A percentile compares a stretch with the other conserved stretches of the same genome.
These are phyloP conservation scores for Megalops cyprinoides DNA, from an alignment of 2,797 vertebrate genomes.

Conservation along the genomic window DNA sequence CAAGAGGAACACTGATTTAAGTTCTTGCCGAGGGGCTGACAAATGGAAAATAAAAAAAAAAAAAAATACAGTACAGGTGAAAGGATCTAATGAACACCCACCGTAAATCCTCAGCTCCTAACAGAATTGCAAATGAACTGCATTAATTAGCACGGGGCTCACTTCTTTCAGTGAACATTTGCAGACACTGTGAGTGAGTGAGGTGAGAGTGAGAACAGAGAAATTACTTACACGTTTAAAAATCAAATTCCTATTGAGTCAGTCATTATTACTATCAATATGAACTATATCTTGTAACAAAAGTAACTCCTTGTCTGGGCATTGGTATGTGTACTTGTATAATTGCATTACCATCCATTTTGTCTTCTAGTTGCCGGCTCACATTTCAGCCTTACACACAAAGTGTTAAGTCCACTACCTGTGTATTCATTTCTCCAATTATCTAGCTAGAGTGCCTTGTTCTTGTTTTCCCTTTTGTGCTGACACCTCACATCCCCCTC, in stretches of 20 bases:
- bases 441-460: too few species aligned
- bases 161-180: neutral
- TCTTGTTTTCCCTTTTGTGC: too few species aligned
- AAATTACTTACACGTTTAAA: neutral
- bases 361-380: neutral
- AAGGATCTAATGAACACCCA: neutral
- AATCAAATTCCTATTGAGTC: neutral
- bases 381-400: neutral
- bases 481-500: too few species aligned
- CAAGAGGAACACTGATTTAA: neutral
- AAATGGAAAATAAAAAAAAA: too few species aligned
- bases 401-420: neutral
- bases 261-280: neutral
- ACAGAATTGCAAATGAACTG: slow-evolving; percentile 22
- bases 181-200: slow-evolving; percentile 9
- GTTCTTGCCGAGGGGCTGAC: neutral
- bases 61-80: neutral
- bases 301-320: slow-evolving; percentile 8
- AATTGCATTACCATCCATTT: neutral
- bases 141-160: slow-evolving; percentile 4
- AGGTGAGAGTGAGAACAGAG: neutral
- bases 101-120: slow-evolving; percentile 5
- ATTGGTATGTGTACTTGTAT: neutral
- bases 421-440: neutral
- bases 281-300: slow-evolving; percentile 1